Evolutionary conservation across 2,113 vertebrate genomes (phyloP), one percentile per base, ranked within the genome.

Genomic region (Pedionomus torquatus): DNA sequence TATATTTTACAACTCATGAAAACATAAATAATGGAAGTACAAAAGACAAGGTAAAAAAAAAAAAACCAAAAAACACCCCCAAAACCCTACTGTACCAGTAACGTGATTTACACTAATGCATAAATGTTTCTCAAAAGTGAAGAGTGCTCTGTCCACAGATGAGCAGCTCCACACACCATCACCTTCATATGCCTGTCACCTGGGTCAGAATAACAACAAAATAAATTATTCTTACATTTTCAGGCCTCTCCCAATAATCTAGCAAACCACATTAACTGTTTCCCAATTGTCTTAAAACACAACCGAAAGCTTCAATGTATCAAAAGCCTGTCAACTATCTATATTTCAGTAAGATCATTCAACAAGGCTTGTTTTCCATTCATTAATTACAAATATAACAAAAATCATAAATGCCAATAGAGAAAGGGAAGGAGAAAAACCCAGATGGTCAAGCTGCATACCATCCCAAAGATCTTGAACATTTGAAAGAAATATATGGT

Each of bases 1-100:
- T 64, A 89, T 91, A 95, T 94, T 95, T 98, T 97, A 97, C 97
- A 98, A 94, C 95, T 93, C 83, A 88, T 83, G 54, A 84, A 83
- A 98, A 95, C 77, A 96, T 95, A 96, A 97, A 98, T 90, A 96
- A 92, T 48, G 79, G 33, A 95, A 91, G 31, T 93, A 91, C 48
- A 69, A 77, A 93, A 95, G 55, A 78, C 23, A 90, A 87, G 21
- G 37, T 72, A 20, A 41, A 86, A 95, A 83, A 71, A 61, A 83
- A 93, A 74, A 66, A 55, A 65, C 8, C 14, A 61, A 69, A 76
- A 52, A 64, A 85, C 91, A 72, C 46, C 46, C 21, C 15, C 10
- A 23, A 35, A 33, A 65, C 23, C 1, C 87, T 58, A 95, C 17
- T 65, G 63, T 82, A 96, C 65, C 90, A 90, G 28, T 78, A 90